These are phyloP conservation scores for Meteorus colon DNA, from an alignment of 2,888 invertebrate species.

Conservation along the genomic window DNA sequence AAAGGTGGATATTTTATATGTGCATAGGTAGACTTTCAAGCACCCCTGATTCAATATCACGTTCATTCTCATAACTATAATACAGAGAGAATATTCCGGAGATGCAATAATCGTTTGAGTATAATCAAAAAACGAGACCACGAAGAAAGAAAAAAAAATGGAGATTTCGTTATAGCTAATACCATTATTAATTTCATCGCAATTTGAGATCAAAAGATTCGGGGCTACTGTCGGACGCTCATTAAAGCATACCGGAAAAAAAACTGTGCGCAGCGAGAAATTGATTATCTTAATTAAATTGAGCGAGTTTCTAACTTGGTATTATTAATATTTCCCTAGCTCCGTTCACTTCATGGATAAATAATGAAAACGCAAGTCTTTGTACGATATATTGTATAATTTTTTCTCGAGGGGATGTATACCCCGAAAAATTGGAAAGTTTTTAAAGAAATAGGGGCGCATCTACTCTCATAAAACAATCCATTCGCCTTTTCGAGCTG, in stretches of 20 bases:
- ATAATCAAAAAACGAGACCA: too few relatives aligned
- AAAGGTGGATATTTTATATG: not conserved
- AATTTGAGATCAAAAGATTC: not conserved
- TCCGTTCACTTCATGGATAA: not conserved
- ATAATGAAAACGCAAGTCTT: not conserved
- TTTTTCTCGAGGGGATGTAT: too few relatives aligned
- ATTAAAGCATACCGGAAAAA: not conserved
- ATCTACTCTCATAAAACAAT: too few relatives aligned
- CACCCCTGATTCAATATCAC: not conserved
- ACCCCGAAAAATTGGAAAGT: too few relatives aligned
- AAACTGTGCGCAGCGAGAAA: not conserved
- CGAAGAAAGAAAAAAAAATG: not conserved
- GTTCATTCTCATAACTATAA: too few relatives aligned
- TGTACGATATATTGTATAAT: not conserved
- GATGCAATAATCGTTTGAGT: too few relatives aligned
- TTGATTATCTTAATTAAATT: slow-evolving; percentile 7
- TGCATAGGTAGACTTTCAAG: not conserved
- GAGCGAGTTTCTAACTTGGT: not conserved
- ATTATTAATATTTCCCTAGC: not conserved
- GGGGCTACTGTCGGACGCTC: not conserved
- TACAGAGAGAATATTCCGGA: too few relatives aligned
- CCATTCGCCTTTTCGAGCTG: too few relatives aligned
- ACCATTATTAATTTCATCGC: not conserved
- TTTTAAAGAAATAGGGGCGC: too few relatives aligned
- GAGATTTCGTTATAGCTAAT: not conserved